These are phyloP conservation scores for Polyommatus icarus DNA, from an alignment of 2,888 invertebrate genomes.

Conservation along the genomic window DNA sequence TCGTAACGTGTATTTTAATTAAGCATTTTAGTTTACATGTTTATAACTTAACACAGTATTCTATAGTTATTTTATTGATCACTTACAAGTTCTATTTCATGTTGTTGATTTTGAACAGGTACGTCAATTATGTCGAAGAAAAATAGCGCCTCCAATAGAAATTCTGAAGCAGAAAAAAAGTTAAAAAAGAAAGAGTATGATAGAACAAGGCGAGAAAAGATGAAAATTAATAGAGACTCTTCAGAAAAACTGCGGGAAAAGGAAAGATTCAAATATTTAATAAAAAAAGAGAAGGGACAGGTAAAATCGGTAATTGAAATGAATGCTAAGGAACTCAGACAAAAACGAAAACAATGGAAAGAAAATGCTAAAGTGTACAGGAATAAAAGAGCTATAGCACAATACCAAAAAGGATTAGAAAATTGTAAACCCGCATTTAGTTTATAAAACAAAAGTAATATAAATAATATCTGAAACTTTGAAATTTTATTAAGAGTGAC, in stretches of 20 bases:
- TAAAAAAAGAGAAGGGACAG: constrained; percentile 30
- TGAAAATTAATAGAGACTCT: too few relatives aligned
- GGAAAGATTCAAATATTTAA: constrained; percentile 16
- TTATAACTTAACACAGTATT: too few relatives aligned
- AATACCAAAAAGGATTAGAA: too few relatives aligned
- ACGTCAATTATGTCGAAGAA: not conserved
- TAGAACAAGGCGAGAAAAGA: constrained; percentile 26
- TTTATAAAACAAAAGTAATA: too few relatives aligned
- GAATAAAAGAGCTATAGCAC: not conserved
- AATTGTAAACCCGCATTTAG: too few relatives aligned
- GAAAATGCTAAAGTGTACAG: constrained; percentile 10
- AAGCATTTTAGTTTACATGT: too few relatives aligned
- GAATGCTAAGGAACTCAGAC: constrained; percentile 12
- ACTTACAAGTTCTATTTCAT: too few relatives aligned
- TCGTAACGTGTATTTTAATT: too few relatives aligned
- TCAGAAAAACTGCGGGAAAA: too few relatives aligned
- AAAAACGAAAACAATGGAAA: constrained; percentile 26
- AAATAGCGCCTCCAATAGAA: constrained; percentile 6
- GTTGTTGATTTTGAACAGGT: not conserved
- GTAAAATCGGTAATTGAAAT: constrained; percentile 8
- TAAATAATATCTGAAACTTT: too few relatives aligned
- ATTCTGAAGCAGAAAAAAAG: constrained; percentile 28
- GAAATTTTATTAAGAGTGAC: too few relatives aligned
- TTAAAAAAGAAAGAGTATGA: constrained; percentile 34
- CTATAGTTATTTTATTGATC: too few relatives aligned